phyloP scores from a whole-genome alignment of 2,888 invertebrate species.

The Trissoscelio sp. region DNA sequence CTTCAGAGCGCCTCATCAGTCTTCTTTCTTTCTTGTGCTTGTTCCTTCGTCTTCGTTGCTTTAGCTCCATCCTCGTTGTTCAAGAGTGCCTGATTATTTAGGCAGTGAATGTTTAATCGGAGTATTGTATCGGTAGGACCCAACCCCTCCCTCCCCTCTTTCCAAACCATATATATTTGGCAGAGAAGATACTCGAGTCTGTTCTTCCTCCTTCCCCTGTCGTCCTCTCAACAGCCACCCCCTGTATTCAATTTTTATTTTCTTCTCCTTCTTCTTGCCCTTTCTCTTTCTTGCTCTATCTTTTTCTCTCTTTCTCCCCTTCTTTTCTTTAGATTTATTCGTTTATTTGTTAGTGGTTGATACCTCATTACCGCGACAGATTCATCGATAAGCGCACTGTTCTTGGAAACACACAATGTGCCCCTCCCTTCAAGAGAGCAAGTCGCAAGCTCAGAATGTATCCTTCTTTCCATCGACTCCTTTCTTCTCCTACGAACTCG shows the following conservation, averaged over 20 bases:
- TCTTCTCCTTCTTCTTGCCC: slow-evolving; percentile 9
- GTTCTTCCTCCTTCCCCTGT: slow-evolving; percentile 57
- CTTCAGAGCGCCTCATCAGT: slow-evolving; percentile 47
- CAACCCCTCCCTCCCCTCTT: slow-evolving; percentile 32
- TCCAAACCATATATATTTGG: slow-evolving; percentile 43
- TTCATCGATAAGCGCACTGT: slow-evolving; percentile 83
- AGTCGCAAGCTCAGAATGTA: slow-evolving; percentile 53
- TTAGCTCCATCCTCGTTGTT: slow-evolving; percentile 47
- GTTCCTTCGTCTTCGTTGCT: not conserved
- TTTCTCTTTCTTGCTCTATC: slow-evolving; percentile 39
- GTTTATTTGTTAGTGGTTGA: slow-evolving; percentile 83
- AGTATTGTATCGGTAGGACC: slow-evolving; percentile 80
- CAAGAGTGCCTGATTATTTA: slow-evolving; percentile 80
- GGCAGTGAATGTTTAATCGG: slow-evolving; percentile 83
- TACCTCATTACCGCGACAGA: slow-evolving; percentile 84
- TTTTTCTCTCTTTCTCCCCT: slow-evolving; percentile 16
- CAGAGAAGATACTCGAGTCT: slow-evolving; percentile 60
- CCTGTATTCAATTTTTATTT: slow-evolving; percentile 15
- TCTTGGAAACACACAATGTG: slow-evolving; percentile 83
- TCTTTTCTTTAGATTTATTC: slow-evolving; percentile 77
- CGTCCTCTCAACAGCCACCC: slow-evolving; percentile 11
- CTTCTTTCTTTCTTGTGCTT: slow-evolving; percentile 38
- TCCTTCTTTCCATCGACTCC: slow-evolving; percentile 34
- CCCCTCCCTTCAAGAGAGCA: slow-evolving; percentile 73
- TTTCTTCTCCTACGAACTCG: slow-evolving; percentile 27